Percentiles rank a stretch among this genome's conserved stretches.
These are phyloP conservation scores for Cynaeus angustus DNA, from an alignment of 2,888 invertebrate species.

Conservation along the genomic window DNA sequence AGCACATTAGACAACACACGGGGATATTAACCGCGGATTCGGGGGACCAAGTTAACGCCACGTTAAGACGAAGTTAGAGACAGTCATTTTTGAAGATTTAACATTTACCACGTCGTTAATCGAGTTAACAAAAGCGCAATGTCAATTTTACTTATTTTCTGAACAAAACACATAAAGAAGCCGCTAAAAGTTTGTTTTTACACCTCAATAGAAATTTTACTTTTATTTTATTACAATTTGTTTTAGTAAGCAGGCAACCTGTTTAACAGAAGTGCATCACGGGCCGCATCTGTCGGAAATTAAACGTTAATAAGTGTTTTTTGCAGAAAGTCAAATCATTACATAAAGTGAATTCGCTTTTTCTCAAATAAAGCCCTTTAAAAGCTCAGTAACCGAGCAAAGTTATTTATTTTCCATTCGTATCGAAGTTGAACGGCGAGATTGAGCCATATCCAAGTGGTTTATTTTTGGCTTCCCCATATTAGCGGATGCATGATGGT, in stretches of 20 bases:
- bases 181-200: too few relatives aligned
- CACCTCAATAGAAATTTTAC: too few relatives aligned
- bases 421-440: conserved; percentile 9
- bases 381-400: conserved; percentile 4
- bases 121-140: too few relatives aligned
- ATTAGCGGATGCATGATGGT: conserved; percentile 29
- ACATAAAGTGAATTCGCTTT: conserved; percentile 11
- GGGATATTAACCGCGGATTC: conserved; percentile 60
- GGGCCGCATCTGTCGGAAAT: not conserved
- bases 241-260: not conserved
- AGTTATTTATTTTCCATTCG: conserved; percentile 30
- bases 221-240: too few relatives aligned
- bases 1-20: conserved; percentile 66
- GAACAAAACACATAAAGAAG: too few relatives aligned
- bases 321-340: not conserved
- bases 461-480: conserved; percentile 37
- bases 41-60: conserved; percentile 14
- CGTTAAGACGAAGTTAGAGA: too few relatives aligned
- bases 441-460: conserved; percentile 11
- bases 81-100: too few relatives aligned
- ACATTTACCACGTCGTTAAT: too few relatives aligned
- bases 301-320: not conserved
- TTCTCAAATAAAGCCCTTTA: conserved; percentile 13
- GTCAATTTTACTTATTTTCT: too few relatives aligned
- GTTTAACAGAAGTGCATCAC: not conserved